Evolutionary conservation across 2,888 invertebrate genomes (phyloP).

Genomic region (Nomada lathburiana): DNA sequence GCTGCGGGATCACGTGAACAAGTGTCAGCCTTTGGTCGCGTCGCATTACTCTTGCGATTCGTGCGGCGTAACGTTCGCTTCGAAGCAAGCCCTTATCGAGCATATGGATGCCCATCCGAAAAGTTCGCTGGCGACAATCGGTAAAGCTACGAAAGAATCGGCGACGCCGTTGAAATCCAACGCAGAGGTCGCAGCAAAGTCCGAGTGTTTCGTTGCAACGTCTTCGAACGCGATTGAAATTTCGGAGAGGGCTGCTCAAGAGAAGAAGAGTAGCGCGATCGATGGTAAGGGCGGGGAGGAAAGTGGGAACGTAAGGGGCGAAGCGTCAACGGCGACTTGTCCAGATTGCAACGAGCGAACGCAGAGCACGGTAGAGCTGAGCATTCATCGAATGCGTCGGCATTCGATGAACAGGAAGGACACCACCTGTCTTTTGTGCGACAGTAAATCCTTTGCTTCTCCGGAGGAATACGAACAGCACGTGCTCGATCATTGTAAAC

Average conservation of each 20-base stretch:
- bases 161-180: no score
- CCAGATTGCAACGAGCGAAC: conserved; percentile 41
- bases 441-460: conserved; percentile 34
- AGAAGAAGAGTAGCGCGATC: neutral
- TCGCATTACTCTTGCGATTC: conserved; percentile 31
- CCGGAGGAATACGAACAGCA: conserved; percentile 51
- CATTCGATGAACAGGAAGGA: conserved; percentile 42
- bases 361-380: conserved; percentile 17
- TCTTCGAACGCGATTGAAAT: neutral
- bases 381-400: conserved; percentile 33
- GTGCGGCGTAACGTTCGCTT: conserved; percentile 29
- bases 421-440: conserved; percentile 45
- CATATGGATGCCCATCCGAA: conserved; percentile 30
- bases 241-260: neutral
- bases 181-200: neutral
- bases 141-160: neutral
- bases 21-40: neutral
- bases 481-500: conserved; percentile 47
- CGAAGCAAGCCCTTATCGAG: conserved; percentile 23
- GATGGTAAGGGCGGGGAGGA: neutral
- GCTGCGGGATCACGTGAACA: conserved; percentile 47
- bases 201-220: neutral
- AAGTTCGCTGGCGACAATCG: neutral
- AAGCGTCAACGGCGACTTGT: conserved; percentile 2
- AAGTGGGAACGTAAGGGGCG: neutral